These are phyloP conservation scores for Zosterops borbonicus DNA, from an alignment of 2,113 vertebrate genomes.

Conservation along the genomic window DNA sequence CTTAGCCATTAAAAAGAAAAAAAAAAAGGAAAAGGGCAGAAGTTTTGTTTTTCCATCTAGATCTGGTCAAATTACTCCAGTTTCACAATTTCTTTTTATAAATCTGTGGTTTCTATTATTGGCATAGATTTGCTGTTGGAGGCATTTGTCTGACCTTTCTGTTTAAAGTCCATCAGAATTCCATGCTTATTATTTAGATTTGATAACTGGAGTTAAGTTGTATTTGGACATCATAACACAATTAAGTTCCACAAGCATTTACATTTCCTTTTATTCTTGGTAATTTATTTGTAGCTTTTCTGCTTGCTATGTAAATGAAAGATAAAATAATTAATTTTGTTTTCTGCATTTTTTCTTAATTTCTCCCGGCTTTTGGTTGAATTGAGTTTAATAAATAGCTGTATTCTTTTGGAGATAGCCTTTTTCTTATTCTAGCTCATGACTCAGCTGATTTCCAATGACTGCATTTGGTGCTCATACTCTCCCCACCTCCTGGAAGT, in stretches of 20 bases:
- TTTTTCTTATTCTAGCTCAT: not conserved
- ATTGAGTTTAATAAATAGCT: not conserved
- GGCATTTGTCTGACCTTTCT: not conserved
- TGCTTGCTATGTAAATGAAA: not conserved
- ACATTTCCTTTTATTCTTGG: not conserved
- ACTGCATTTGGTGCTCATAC: not conserved
- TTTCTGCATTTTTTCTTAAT: not conserved
- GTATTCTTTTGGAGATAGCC: not conserved
- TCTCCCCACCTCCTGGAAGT: not conserved
- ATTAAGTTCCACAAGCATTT: not conserved
- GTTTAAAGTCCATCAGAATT: not conserved
- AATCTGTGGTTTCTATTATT: not conserved
- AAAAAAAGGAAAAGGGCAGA: not conserved
- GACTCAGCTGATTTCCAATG: slow-evolving; percentile 41
- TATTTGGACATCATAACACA: not conserved
- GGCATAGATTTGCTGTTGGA: not conserved
- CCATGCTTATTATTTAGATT: not conserved
- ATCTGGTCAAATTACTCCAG: not conserved
- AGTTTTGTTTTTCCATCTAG: not conserved
- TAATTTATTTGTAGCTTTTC: not conserved
- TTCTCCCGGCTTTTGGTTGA: not conserved
- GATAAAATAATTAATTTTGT: not conserved
- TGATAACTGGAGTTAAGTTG: not conserved
- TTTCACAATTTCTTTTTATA: not conserved
- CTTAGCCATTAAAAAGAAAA: not conserved